Evolutionary conservation across 2,888 invertebrate genomes (phyloP), one percentile per base, ranked within the genome.

Genomic region (Torymus texanus): DNA sequence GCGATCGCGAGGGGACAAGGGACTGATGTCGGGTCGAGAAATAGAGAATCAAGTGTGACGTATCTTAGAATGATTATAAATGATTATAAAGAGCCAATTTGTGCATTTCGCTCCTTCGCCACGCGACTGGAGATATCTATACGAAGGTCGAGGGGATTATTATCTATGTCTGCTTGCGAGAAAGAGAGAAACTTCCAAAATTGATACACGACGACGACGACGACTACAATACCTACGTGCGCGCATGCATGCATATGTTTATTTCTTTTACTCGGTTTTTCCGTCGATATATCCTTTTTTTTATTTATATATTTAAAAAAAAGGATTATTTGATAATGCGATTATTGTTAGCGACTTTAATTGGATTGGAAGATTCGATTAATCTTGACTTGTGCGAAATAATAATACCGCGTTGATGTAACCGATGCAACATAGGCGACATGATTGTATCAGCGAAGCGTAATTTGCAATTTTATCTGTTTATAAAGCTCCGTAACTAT

Each of bases 261-360:
- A 71, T 71, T 72, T 61, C 53, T 68, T 74, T 50, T 58, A 62
- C 12, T 13, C 41, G 18, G 12, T 66, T 14, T 72, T 68, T 59
- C 58, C 70, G 5, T 67, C 21, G 21, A 58, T 67, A 10, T 41
- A 58, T 56, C 68, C 68, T 70, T 59, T 59, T 75, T 75, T 66
- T 70, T 24, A 56, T 61, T 65, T 41, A 41, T 65, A 55, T 21
- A 21, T 21, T 53, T 41, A 66, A 67, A 66, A 24, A 66, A 41
- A 41, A 41, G 41, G 41, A 41, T 8, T 41, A 53, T 59, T 65
- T 50, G 24, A 72, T 67, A 51, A 62, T n/a, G 24, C 29, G 24
- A 79, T 79, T 79, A 72, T 72, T 67, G 70, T 75, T 79, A 67
- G 50, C 65, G 62, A 74, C 63, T 63, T 21, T 56, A 62, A 75